Percentiles rank a stretch among this genome's conserved stretches.
phyloP scores from a whole-genome alignment of 1,140 invertebrate species.

The Drosophila willistoni region DNA sequence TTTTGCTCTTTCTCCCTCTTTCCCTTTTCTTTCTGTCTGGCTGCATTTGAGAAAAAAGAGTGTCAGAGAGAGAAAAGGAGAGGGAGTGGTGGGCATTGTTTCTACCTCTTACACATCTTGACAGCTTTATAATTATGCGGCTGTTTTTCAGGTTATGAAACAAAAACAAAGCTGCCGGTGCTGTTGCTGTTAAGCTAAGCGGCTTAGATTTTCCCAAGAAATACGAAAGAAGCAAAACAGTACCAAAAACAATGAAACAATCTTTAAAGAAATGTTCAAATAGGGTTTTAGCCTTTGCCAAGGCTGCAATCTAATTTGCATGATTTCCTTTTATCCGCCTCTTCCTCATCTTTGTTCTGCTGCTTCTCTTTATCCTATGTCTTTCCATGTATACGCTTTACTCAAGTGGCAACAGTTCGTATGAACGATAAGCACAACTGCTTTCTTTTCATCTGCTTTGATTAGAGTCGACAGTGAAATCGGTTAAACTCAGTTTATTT shows the following conservation, averaged over 20 bases:
- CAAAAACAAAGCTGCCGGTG: constrained; percentile 2
- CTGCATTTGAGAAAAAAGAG: constrained; percentile 12
- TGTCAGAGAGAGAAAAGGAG: neutral
- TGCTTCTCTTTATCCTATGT: neutral
- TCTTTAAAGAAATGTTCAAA: neutral
- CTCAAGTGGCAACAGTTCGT: constrained; percentile 1
- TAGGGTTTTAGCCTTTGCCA: neutral
- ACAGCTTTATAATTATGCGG: constrained; percentile 64
- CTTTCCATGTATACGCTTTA: neutral
- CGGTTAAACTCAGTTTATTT: neutral
- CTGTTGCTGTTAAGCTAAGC: constrained; percentile 3
- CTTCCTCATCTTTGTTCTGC: neutral
- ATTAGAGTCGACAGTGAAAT: neutral
- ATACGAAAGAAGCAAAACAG: constrained; percentile 9
- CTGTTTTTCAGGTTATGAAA: constrained; percentile 15
- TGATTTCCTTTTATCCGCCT: constrained; percentile 2
- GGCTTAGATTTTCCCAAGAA: constrained; percentile 20
- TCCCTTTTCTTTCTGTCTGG: constrained; percentile 9
- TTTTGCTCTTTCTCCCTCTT: neutral
- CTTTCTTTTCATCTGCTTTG: constrained; percentile 2
- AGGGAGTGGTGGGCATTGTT: neutral
- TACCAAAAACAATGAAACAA: constrained; percentile 14
- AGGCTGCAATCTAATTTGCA: constrained; percentile 12
- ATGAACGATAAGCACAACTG: neutral
- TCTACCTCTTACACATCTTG: constrained; percentile 39